A percentile compares a stretch with the other conserved stretches of the same genome.
phyloP scores from a whole-genome alignment of 2,113 vertebrate genomes.

The Casuarius casuarius region DNA sequence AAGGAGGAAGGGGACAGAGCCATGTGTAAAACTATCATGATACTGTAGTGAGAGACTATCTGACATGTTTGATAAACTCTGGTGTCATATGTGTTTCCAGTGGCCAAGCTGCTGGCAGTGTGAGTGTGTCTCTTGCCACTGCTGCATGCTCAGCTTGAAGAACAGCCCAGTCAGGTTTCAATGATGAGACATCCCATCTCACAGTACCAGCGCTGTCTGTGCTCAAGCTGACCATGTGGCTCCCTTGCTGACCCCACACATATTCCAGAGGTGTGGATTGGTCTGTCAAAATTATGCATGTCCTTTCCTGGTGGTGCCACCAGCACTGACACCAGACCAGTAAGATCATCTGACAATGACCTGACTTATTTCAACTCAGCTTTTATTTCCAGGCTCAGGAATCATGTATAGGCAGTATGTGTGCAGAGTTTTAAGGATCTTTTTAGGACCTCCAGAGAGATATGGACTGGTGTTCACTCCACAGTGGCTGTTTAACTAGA shows the following conservation, averaged over 20 bases:
- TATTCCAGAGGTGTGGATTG: not conserved
- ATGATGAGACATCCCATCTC: not conserved
- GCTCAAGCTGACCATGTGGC: not conserved
- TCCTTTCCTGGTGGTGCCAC: not conserved
- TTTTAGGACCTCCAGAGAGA: not conserved
- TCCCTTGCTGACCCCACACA: not conserved
- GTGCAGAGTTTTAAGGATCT: not conserved
- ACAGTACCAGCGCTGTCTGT: not conserved
- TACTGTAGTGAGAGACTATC: not conserved
- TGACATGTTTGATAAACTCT: not conserved
- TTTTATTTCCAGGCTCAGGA: not conserved
- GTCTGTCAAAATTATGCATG: not conserved
- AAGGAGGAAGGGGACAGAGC: not conserved
- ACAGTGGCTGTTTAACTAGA: not conserved
- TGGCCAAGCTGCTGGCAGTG: fast-evolving
- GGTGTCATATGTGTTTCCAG: not conserved
- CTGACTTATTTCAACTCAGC: not conserved
- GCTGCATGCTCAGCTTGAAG: not conserved
- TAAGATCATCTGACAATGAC: not conserved
- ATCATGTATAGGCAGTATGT: not conserved
- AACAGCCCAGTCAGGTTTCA: not conserved
- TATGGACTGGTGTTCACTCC: not conserved
- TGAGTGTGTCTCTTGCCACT: not conserved
- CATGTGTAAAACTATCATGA: not conserved
- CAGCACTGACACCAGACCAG: not conserved